Percentiles rank a stretch among this genome's conserved stretches.
Conservation (phyloP, 2,797 vertebrate genomes). For the Crenichthys baileyi region DNA sequence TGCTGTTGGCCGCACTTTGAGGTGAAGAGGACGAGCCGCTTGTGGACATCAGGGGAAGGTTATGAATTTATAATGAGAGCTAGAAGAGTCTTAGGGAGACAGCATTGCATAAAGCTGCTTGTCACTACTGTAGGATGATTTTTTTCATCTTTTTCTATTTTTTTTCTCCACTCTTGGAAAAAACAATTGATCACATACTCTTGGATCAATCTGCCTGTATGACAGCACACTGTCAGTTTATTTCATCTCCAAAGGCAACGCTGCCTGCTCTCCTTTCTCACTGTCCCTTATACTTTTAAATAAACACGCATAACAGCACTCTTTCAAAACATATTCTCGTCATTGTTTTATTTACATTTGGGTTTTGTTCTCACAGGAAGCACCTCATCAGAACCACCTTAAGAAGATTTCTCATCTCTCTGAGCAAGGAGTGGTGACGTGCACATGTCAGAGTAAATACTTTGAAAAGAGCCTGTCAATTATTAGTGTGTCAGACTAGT, state of each 20-base stretch:
- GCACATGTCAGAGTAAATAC: constrained; percentile 52
- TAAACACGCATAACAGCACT: constrained; percentile 21
- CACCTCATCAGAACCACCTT: constrained; percentile 50
- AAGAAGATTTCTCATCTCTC: constrained; percentile 29
- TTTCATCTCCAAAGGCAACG: constrained; percentile 27
- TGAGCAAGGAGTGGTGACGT: constrained; percentile 13
- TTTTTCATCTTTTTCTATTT: constrained; percentile 47
- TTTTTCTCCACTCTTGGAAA: constrained; percentile 7
- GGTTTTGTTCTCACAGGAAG: constrained; percentile 38
- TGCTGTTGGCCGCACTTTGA: constrained; percentile 33
- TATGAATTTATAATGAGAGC: constrained; percentile 54
- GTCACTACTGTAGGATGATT: constrained; percentile 51
- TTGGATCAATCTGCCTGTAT: constrained; percentile 30
- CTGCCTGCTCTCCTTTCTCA: constrained; percentile 24
- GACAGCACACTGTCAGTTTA: constrained; percentile 45
- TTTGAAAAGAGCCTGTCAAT: constrained; percentile 61
- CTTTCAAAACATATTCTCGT: constrained; percentile 36
- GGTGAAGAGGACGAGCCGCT: constrained; percentile 43
- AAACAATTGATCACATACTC: constrained; percentile 53
- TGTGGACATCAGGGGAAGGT: constrained; percentile 47
- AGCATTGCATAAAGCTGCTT: constrained; percentile 5
- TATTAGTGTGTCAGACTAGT: constrained; percentile 42
- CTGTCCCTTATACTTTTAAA: constrained; percentile 19
- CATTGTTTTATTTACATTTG: background rate
- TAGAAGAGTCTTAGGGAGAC: constrained; percentile 22